Base-by-base conservation (phyloP, 1,140 invertebrate genomes). In the Brachionus sp. region DNA sequence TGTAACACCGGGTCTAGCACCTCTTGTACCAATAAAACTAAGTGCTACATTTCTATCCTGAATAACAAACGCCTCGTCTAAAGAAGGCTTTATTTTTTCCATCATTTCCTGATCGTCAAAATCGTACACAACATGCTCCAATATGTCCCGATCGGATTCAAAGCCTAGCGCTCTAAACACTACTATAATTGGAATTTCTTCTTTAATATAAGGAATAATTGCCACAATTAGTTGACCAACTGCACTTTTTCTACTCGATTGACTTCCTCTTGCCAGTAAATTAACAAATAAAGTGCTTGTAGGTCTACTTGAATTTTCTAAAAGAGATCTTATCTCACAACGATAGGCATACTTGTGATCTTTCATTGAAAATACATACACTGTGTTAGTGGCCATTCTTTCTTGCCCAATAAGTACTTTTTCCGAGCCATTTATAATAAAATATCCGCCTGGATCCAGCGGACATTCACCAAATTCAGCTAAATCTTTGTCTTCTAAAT, bases 81-180 rank as follows among this genome's bases (percentile, higher is more conserved):
- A 90, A 0, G 96, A 98, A 4, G 97, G 97, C 89, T 99, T 99
- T 86, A 91, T 96, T 96, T 99, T 98, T 92, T 99, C 97, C 96
- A 98, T 98, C 96, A 99, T 98, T 91, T 99, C 97, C 29, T 95
- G 96, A 90, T 99, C 97, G 89, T 98, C 88, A 90, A 98, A 98
- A 86, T 98, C 97, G 88, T 98, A 98, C 86, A 98, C 98, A 80
- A 98, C 98, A 86, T 98, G 97, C 87, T 98, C 97, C 6, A 99
- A 90, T 86, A 99, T 99, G 90, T 99, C 97, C 86, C 97, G 91
- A 90, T 99, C 97, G 25, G 97, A 96, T 44, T 99, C 97, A 90
- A 99, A 99, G 19, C 97, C 97, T 23, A 98, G 89, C 29, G 96
- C 96, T 84, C 92, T 86, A 87, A 99, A 99, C 0, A 99, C 96